phyloP scores from a whole-genome alignment of 1,140 invertebrate genomes.

The Caenorhabditis latens region DNA sequence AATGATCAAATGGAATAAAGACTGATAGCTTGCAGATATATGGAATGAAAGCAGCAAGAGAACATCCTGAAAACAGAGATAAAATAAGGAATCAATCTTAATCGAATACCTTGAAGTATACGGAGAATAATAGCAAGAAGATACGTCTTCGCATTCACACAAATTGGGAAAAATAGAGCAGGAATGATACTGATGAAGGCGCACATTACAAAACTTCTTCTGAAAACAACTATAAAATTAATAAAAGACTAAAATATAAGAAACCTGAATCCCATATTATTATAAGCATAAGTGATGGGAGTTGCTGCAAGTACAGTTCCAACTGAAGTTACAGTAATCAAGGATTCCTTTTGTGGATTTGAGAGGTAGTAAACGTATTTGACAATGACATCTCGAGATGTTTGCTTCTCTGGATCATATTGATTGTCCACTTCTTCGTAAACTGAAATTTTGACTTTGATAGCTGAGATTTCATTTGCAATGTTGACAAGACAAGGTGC shows the following conservation, averaged over 20 bases:
- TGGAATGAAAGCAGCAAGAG: slow-evolving; percentile 57
- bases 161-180: slow-evolving; percentile 47
- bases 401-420: slow-evolving; percentile 35
- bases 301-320: slow-evolving; percentile 45
- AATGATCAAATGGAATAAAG: slow-evolving; percentile 56
- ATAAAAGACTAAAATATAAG: not conserved
- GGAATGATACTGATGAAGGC: slow-evolving; percentile 55
- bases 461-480: no score
- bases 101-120: slow-evolving; percentile 45
- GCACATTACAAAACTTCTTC: slow-evolving; percentile 54
- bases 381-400: slow-evolving; percentile 30
- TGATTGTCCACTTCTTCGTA: slow-evolving; percentile 52
- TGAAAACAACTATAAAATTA: not conserved
- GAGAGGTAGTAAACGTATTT: slow-evolving; percentile 44
- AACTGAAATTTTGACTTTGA: slow-evolving; percentile 20
- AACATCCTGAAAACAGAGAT: slow-evolving; percentile 4
- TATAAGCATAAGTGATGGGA: slow-evolving; percentile 45
- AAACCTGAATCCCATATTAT: slow-evolving; percentile 55
- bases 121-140: slow-evolving; percentile 42
- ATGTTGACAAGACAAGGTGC: no score
- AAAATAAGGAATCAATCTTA: not conserved
- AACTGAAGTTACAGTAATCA: slow-evolving; percentile 53
- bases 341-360: slow-evolving; percentile 58
- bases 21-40: slow-evolving; percentile 58
- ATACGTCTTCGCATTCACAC: slow-evolving; percentile 47